A percentile compares a stretch with the other conserved stretches of the same genome.
Conservation (phyloP, 2,888 invertebrate species). For the Entomobrya proxima region DNA sequence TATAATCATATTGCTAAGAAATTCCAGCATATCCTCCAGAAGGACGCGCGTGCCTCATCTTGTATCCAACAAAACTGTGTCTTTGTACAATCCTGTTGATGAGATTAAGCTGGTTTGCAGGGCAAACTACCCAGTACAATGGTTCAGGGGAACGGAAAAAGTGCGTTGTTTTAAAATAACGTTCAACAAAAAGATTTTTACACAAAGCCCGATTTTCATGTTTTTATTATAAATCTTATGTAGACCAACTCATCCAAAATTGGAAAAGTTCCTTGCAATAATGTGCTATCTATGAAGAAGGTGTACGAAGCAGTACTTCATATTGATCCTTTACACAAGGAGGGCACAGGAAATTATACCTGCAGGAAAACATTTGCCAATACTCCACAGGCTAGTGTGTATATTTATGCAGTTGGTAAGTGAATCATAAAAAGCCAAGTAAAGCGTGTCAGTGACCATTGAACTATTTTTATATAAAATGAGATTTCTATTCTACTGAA, state of each 20-base stretch:
- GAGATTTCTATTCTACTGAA: background rate
- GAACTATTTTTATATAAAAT: background rate
- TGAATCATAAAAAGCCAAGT: background rate
- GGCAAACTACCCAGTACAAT: conserved; percentile 70
- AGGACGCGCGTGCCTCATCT: conserved; percentile 62
- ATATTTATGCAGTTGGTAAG: conserved; percentile 70
- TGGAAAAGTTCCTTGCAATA: conserved; percentile 69
- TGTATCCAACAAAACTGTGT: conserved; percentile 67
- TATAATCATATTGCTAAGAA: conserved; percentile 64
- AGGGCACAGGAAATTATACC: conserved; percentile 70
- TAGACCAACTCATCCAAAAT: conserved; percentile 71
- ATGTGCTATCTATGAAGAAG: conserved; percentile 65
- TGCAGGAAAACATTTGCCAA: conserved; percentile 69
- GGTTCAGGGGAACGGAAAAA: conserved; percentile 66
- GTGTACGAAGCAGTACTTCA: conserved; percentile 69
- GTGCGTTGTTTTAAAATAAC: conserved; percentile 9
- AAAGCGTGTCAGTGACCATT: background rate
- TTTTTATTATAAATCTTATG: no score
- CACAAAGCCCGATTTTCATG: no score
- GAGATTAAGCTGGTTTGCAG: conserved; percentile 69
- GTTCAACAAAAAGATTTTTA: no score
- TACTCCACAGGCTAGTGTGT: conserved; percentile 64
- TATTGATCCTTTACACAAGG: conserved; percentile 68
- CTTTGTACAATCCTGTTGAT: conserved; percentile 68
- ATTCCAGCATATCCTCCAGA: conserved; percentile 64